These are phyloP conservation scores for Lepidurus couesii DNA, from an alignment of 1,140 invertebrate genomes.

Conservation along the genomic window DNA sequence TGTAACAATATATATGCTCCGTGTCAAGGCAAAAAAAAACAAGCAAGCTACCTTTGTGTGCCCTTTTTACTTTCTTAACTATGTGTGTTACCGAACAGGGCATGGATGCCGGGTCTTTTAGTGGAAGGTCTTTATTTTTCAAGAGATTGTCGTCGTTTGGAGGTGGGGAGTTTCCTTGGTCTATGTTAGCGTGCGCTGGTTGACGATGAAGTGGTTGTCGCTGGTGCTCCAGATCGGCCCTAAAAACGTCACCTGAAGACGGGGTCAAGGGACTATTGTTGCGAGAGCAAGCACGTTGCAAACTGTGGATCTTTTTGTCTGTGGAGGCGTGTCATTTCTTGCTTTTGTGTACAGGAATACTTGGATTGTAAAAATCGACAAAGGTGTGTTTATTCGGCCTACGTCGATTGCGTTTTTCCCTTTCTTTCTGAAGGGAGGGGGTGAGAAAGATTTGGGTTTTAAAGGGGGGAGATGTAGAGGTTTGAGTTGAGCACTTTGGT, in stretches of 20 bases:
- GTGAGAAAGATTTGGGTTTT: not conserved
- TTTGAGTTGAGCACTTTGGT: not conserved
- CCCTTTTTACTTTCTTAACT: not conserved
- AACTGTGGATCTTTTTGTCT: not conserved
- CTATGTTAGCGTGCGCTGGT: not conserved
- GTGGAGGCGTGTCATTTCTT: not conserved
- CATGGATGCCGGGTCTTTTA: not conserved
- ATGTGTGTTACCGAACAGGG: conserved; percentile 12
- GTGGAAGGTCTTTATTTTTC: not conserved
- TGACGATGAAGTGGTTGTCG: conserved; percentile 17
- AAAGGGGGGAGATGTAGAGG: not conserved
- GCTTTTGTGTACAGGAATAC: not conserved
- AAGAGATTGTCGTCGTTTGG: not conserved
- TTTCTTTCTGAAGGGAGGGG: not conserved
- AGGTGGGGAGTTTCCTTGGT: not conserved
- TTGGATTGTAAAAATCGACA: not conserved
- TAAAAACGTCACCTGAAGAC: conserved; percentile 19
- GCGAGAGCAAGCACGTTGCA: not conserved
- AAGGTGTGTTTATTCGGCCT: not conserved
- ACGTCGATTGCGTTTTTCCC: not conserved
- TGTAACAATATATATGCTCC: not conserved
- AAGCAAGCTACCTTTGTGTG: not conserved
- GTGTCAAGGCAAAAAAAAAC: conserved; percentile 5
- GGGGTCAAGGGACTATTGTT: conserved; percentile 11
- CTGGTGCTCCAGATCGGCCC: not conserved